Conservation (phyloP, 1,140 invertebrate species). For the Zaprionus tsacasi region DNA sequence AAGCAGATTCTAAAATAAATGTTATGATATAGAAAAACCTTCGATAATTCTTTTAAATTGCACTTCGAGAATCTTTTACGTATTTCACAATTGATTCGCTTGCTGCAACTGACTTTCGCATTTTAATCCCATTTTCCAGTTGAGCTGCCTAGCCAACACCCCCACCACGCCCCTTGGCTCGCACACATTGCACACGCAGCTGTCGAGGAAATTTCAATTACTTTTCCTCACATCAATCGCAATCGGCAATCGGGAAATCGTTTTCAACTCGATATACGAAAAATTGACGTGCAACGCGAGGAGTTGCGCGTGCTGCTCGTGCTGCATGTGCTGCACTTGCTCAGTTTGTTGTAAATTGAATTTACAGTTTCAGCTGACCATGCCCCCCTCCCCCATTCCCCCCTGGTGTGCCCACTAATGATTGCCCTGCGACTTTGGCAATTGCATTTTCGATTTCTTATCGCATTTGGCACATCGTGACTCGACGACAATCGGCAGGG, state of each 20-base stretch:
- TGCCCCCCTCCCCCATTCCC: neutral
- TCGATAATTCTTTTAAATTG: no score
- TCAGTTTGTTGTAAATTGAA: conserved; percentile 74
- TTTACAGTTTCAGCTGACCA: conserved; percentile 59
- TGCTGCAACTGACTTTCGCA: conserved; percentile 7
- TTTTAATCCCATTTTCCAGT: conserved; percentile 29
- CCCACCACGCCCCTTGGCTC: neutral
- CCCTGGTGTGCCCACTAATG: conserved; percentile 26
- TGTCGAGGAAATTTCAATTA: conserved; percentile 72
- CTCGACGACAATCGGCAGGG: conserved; percentile 53
- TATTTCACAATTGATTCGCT: neutral
- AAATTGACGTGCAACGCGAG: conserved; percentile 55
- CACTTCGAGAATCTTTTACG: neutral
- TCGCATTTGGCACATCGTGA: conserved; percentile 52
- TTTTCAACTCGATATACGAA: conserved; percentile 36
- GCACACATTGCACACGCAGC: conserved; percentile 27
- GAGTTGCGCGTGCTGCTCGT: conserved; percentile 69
- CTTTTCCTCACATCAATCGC: conserved; percentile 74
- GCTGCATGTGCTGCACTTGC: conserved; percentile 72
- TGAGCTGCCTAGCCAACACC: no score
- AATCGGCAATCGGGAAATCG: conserved; percentile 52
- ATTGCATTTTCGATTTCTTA: conserved; percentile 70
- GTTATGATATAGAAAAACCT: no score
- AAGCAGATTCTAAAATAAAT: no score
- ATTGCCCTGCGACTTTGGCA: conserved; percentile 60